Conservation (phyloP, 2,113 vertebrate genomes). For the Macroglossus sobrinus region DNA sequence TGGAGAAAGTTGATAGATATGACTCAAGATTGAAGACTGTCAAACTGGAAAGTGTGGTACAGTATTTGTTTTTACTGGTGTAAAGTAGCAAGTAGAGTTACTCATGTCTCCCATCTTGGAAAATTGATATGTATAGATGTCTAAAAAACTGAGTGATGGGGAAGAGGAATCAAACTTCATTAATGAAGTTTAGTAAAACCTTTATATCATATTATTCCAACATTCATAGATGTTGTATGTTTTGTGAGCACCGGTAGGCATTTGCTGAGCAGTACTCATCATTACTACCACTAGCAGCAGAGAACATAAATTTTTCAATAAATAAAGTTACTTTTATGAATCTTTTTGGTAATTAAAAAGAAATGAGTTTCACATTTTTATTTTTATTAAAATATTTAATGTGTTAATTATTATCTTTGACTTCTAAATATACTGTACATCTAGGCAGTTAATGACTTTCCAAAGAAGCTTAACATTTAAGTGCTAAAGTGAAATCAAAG, state of each 20-base stretch:
- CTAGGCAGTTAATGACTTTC: background rate
- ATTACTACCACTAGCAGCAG: background rate
- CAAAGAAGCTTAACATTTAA: background rate
- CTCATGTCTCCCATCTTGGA: background rate
- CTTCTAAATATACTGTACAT: background rate
- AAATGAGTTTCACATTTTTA: background rate
- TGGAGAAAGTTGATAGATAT: background rate
- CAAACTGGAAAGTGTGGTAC: background rate
- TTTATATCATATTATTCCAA: background rate
- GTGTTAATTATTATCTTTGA: background rate
- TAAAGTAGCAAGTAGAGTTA: background rate
- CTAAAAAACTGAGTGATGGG: background rate
- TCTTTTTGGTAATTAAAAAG: background rate
- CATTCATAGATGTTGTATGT: background rate
- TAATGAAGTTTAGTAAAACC: background rate
- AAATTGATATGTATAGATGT: background rate
- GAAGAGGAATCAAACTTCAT: background rate
- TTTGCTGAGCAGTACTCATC: background rate
- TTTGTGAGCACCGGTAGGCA: background rate
- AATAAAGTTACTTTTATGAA: background rate
- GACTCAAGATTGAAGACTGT: background rate
- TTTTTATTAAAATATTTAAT: conserved; percentile 10
- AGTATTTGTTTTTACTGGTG: background rate
- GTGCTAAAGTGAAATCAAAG: background rate
- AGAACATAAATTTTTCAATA: background rate